phyloP scores from a whole-genome alignment of 2,888 invertebrate genomes.

The Marasmarcha lunaedactyla region DNA sequence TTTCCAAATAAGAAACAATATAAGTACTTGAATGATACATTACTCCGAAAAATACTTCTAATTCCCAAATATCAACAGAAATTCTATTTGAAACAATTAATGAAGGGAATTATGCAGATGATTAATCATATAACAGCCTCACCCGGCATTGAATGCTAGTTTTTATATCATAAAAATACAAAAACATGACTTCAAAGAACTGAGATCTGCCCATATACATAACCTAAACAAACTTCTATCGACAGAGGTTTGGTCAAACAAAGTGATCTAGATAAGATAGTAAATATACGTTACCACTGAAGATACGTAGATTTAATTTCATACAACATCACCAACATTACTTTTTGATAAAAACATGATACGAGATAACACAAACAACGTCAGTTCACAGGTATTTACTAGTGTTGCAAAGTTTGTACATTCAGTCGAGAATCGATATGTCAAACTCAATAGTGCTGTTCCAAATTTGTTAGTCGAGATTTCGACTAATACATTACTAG shows the following conservation, averaged over 20 bases:
- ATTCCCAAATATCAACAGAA: too few species aligned
- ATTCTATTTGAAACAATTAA: too few species aligned
- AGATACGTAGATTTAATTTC: conserved; percentile 44
- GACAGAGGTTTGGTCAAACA: conserved; percentile 29
- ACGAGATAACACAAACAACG: conserved; percentile 52
- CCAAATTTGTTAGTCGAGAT: too few species aligned
- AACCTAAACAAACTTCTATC: conserved; percentile 46
- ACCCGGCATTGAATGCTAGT: conserved; percentile 15
- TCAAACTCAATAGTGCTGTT: neutral
- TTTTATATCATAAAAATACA: conserved; percentile 41
- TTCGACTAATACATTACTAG: too few species aligned
- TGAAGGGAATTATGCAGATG: neutral
- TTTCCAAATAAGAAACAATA: too few species aligned
- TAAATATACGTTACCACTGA: conserved; percentile 51
- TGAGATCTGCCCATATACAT: conserved; percentile 24
- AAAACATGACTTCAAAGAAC: conserved; percentile 48
- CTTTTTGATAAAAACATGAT: conserved; percentile 68
- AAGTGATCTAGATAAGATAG: conserved; percentile 45
- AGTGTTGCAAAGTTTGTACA: conserved; percentile 28
- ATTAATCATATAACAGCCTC: conserved; percentile 20
- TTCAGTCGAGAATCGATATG: conserved; percentile 15
- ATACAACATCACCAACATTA: conserved; percentile 54
- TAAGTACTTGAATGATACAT: too few species aligned
- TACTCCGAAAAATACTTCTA: too few species aligned
- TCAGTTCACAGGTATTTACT: neutral